Evolutionary conservation across 2,888 invertebrate genomes (phyloP).

Genomic region (Parnassius mnemosyne): DNA sequence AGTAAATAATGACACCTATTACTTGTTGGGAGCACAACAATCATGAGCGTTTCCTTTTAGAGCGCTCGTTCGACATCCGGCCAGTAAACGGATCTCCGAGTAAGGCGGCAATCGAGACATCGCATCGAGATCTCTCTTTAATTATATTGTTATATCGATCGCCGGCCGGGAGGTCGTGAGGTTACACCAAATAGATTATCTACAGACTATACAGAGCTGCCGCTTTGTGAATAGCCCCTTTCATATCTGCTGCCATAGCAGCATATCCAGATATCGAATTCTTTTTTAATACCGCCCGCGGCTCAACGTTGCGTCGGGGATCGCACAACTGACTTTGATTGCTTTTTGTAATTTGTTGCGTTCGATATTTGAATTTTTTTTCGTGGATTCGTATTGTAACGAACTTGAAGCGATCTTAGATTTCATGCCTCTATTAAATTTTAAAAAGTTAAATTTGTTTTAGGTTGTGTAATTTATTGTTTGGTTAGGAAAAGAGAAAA

Average conservation of each 20-base stretch:
- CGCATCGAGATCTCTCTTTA: conserved; percentile 69
- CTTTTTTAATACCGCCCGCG: conserved; percentile 51
- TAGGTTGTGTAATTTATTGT: too few species aligned
- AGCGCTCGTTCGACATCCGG: conserved; percentile 67
- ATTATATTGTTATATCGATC: conserved; percentile 76
- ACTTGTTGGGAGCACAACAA: conserved; percentile 60
- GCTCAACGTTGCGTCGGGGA: conserved; percentile 38
- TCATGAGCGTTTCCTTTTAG: conserved; percentile 65
- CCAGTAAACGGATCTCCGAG: conserved; percentile 46
- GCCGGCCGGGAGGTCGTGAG: conserved; percentile 71
- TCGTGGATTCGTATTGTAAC: conserved; percentile 51
- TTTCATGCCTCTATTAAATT: conserved; percentile 27
- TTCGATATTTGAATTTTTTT: conserved; percentile 62
- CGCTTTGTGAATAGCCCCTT: conserved; percentile 55
- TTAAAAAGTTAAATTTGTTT: conserved; percentile 5
- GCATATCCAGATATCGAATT: conserved; percentile 48
- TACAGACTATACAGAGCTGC: conserved; percentile 65
- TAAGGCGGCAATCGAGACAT: conserved; percentile 32
- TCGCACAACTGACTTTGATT: conserved; percentile 64
- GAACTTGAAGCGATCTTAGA: conserved; percentile 45
- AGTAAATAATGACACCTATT: conserved; percentile 68
- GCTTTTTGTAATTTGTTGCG: conserved; percentile 60
- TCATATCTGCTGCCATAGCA: conserved; percentile 52
- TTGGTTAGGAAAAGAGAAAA: too few species aligned
- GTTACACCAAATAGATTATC: conserved; percentile 79